These are phyloP conservation scores for Mustelus asterias DNA, from an alignment of 2,113 vertebrate species.

Conservation along the genomic window DNA sequence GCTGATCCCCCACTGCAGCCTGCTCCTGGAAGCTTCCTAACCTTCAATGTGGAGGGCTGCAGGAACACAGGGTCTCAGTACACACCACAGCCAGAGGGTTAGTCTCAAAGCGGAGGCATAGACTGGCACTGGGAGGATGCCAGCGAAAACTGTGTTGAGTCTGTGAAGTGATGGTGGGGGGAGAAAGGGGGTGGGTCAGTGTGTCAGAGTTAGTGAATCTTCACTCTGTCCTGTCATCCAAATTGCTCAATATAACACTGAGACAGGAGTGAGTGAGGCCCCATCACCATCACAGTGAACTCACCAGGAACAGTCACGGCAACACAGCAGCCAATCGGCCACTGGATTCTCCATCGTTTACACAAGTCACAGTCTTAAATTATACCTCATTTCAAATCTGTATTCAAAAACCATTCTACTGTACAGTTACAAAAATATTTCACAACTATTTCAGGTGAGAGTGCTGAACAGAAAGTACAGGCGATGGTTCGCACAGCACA, in stretches of 20 bases:
- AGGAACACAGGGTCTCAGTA: not conserved
- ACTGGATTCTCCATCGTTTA: not conserved
- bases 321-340: too few species aligned
- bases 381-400: not conserved
- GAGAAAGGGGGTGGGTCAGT: not conserved
- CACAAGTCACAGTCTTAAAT: not conserved
- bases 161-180: too few species aligned
- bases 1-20: not conserved
- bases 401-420: not conserved
- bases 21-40: too few species aligned
- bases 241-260: not conserved
- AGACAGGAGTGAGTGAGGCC: not conserved
- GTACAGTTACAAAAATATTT: not conserved
- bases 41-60: not conserved
- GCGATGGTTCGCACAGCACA: not conserved
- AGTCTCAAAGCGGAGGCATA: too few species aligned
- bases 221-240: not conserved
- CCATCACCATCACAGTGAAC: not conserved
- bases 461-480: not conserved
- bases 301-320: not conserved
- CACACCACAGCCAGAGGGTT: not conserved
- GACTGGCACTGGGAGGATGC: not conserved
- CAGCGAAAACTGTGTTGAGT: too few species aligned
- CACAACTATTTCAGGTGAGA: not conserved
- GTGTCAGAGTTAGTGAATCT: too few species aligned